Evolutionary conservation across 2,113 vertebrate genomes (phyloP), one percentile per base, ranked within the genome.

Genomic region (Syngnathus scovelli): DNA sequence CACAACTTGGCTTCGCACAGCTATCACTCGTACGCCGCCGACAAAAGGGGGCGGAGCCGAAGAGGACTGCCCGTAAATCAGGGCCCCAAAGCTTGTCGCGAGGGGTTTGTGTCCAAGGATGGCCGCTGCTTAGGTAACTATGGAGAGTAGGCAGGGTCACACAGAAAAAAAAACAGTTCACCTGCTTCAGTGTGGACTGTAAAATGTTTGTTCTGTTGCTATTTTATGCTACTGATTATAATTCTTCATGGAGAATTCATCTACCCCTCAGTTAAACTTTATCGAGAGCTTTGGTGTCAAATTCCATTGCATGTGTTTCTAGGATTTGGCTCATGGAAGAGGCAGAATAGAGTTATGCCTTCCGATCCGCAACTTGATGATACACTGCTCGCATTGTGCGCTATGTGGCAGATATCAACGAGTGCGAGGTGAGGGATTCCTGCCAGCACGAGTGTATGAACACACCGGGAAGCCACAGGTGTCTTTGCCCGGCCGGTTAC

Each of bases 371-470:
- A 58, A 23, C 16, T 9, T 16, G 38, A 67, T 15, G 61, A 44
- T 27, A 1, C 10, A 39, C 60, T 0, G 2, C 58, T 66, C 61
- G 8, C 68, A 23, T 59, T 54, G 3, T 27, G 21, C 6, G 10
- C 11, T 55, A 13, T 21, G 52, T 55, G n/a, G 9, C 90, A 99
- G 97, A 99, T 83, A 93, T 98, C 7, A 93, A 99, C 67, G 97
- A 99, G 81, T 99, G 97, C 89, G 94, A 96, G 81, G 91, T 88
- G 72, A 92, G 91, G 72, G 93, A 95, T 19, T 67, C 73, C 1
- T 99, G 97, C 77, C 96, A 99, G 81, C 97, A 99, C 0, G 95
- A 97, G 69, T 99, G 97, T 86, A 89, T 92, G 76, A 99, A 99
- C 85, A 93, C 91, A 51, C 89, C 90, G 5, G 97, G 97, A 19